These are phyloP conservation scores for Bergia sp. DNA, from an alignment of 92 coral and sea anemone genomes.

Conservation along the genomic window DNA sequence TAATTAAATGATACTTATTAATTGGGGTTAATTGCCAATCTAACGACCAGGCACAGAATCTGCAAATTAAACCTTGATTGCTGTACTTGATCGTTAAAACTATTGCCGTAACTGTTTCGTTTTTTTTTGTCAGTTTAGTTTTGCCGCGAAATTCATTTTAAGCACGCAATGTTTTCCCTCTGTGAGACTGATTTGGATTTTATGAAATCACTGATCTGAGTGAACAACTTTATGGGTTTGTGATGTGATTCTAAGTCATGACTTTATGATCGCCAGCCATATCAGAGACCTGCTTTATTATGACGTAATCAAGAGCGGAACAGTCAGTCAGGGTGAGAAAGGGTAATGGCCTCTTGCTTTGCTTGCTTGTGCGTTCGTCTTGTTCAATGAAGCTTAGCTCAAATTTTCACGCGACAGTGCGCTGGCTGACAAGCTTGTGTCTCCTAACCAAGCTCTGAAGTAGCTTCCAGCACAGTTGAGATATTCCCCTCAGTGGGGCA, in stretches of 20 bases:
- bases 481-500: slow-evolving; percentile 5
- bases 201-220: slow-evolving; percentile 30
- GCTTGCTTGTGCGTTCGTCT: background rate
- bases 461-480: slow-evolving; percentile 3
- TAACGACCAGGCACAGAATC: background rate
- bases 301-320: slow-evolving; percentile 33
- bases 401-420: slow-evolving; percentile 30
- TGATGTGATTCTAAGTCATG: slow-evolving; percentile 35
- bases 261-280: slow-evolving; percentile 41
- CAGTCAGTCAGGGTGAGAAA: slow-evolving; percentile 22
- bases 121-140: background rate
- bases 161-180: background rate
- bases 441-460: slow-evolving; percentile 6
- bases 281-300: slow-evolving; percentile 47
- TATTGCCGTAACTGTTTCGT: background rate
- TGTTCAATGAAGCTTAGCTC: slow-evolving; percentile 27
- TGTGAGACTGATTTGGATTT: slow-evolving; percentile 33
- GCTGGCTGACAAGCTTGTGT: slow-evolving; percentile 9
- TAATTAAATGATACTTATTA: background rate
- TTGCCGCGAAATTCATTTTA: background rate
- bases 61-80: slow-evolving; percentile 5
- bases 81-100: background rate
- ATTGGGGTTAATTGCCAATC: background rate
- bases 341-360: slow-evolving; percentile 2
- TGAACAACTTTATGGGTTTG: slow-evolving; percentile 19